A percentile compares a stretch with the other conserved stretches of the same genome.
Conservation (phyloP, 2,888 invertebrate genomes). For the Rotaria macrura region DNA sequence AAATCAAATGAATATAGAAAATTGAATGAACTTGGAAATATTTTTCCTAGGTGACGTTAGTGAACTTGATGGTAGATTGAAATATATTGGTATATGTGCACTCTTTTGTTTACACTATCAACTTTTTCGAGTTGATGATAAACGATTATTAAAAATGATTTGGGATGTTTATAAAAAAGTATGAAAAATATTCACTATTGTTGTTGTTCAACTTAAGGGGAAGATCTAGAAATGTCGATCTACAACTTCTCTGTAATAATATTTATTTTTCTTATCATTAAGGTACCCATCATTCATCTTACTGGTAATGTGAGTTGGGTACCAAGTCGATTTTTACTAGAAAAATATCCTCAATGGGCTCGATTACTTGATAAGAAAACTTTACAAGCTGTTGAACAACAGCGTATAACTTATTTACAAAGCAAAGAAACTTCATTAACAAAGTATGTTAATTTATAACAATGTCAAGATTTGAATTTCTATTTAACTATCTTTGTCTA, state of each 20-base stretch:
- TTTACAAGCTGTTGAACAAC: slow-evolving; percentile 39
- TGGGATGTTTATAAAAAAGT: slow-evolving; percentile 69
- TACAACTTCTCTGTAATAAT: too few relatives aligned
- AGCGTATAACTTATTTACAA: slow-evolving; percentile 7
- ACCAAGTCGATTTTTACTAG: slow-evolving; percentile 68
- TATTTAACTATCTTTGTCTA: background rate
- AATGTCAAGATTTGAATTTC: background rate
- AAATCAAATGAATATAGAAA: background rate
- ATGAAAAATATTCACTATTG: slow-evolving; percentile 35
- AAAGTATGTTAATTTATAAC: background rate
- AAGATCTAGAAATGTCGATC: too few relatives aligned
- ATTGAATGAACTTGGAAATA: background rate
- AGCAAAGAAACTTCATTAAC: background rate
- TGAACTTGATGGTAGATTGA: slow-evolving; percentile 45
- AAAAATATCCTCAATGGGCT: slow-evolving; percentile 55
- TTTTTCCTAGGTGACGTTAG: slow-evolving; percentile 41
- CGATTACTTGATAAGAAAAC: slow-evolving; percentile 54
- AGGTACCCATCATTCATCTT: slow-evolving; percentile 68
- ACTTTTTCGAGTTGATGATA: slow-evolving; percentile 65
- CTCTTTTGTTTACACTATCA: slow-evolving; percentile 50
- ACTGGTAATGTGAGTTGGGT: slow-evolving; percentile 72
- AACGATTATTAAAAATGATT: slow-evolving; percentile 63
- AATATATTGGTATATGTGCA: slow-evolving; percentile 48
- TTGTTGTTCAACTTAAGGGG: too few relatives aligned
- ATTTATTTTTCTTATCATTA: slow-evolving; percentile 24